Conservation (phyloP, 2,888 invertebrate species). For the Isoperla grammatica region DNA sequence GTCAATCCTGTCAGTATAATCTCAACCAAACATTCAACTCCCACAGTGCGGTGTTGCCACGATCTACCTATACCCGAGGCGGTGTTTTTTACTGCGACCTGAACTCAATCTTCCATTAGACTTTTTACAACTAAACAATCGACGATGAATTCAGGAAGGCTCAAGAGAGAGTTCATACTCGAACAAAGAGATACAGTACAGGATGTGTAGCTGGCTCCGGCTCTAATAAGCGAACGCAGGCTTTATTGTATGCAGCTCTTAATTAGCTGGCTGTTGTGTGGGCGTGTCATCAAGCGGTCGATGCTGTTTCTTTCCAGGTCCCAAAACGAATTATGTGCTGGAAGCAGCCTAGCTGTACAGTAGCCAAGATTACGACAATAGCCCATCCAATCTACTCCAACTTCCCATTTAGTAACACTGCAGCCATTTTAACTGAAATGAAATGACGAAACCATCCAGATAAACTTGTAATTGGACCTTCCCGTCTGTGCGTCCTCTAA, state of each 20-base stretch:
- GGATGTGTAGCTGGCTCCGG: neutral
- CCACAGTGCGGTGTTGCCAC: conserved; percentile 26
- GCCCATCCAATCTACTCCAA: conserved; percentile 15
- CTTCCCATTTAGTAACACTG: conserved; percentile 4
- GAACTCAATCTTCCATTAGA: conserved; percentile 20
- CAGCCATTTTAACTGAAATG: conserved; percentile 13
- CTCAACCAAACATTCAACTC: conserved; percentile 28
- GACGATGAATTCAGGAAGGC: conserved; percentile 14
- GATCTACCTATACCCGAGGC: conserved; percentile 18
- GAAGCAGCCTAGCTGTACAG: conserved; percentile 1
- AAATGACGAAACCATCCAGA: conserved; percentile 15
- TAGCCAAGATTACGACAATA: conserved; percentile 16
- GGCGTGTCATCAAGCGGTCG: conserved; percentile 4
- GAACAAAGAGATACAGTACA: conserved; percentile 14
- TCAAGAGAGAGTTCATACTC: conserved; percentile 4
- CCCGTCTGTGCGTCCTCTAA: conserved; percentile 3
- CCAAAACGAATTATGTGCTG: conserved; percentile 14
- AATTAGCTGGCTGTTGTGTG: conserved; percentile 8
- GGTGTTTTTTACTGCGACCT: conserved; percentile 15
- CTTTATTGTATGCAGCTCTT: conserved; percentile 15
- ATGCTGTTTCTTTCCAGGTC: conserved; percentile 3
- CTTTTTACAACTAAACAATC: conserved; percentile 20
- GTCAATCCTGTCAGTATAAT: conserved; percentile 29
- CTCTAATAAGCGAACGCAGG: neutral
- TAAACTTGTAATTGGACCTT: conserved; percentile 17